phyloP scores from a whole-genome alignment of 2,888 invertebrate species.

The Scaeva pyrastri region DNA sequence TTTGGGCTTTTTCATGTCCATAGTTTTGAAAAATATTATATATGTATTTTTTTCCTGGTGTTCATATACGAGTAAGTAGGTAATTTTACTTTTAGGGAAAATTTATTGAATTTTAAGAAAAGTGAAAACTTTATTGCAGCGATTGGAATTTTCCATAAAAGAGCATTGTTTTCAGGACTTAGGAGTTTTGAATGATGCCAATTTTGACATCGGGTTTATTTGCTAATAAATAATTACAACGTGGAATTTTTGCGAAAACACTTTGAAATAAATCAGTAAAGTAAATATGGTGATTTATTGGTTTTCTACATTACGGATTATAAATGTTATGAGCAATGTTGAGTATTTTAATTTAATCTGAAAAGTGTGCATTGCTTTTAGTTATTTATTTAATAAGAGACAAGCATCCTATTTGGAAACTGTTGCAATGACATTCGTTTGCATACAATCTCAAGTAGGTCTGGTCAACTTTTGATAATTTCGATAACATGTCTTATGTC shows the following conservation, averaged over 20 bases:
- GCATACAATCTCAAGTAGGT: too few species aligned
- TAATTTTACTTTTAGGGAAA: constrained; percentile 39
- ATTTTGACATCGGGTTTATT: constrained; percentile 23
- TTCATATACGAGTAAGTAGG: too few species aligned
- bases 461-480: too few species aligned
- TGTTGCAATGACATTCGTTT: too few species aligned
- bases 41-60: neutral
- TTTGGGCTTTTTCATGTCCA: constrained; percentile 6
- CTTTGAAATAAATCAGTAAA: constrained; percentile 55
- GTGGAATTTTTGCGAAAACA: constrained; percentile 11
- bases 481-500: too few species aligned
- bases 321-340: neutral
- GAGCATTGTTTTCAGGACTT: constrained; percentile 54
- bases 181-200: neutral
- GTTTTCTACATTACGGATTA: neutral
- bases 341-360: too few species aligned
- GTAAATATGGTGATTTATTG: constrained; percentile 61
- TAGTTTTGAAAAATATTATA: neutral
- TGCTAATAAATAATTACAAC: constrained; percentile 61
- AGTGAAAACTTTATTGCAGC: constrained; percentile 31
- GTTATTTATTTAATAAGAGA: too few species aligned
- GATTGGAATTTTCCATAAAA: constrained; percentile 57
- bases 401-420: too few species aligned
- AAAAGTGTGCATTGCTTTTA: too few species aligned
- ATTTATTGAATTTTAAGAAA: constrained; percentile 62